Conservation (phyloP, 2,888 invertebrate genomes). For the Andrena marginata region DNA sequence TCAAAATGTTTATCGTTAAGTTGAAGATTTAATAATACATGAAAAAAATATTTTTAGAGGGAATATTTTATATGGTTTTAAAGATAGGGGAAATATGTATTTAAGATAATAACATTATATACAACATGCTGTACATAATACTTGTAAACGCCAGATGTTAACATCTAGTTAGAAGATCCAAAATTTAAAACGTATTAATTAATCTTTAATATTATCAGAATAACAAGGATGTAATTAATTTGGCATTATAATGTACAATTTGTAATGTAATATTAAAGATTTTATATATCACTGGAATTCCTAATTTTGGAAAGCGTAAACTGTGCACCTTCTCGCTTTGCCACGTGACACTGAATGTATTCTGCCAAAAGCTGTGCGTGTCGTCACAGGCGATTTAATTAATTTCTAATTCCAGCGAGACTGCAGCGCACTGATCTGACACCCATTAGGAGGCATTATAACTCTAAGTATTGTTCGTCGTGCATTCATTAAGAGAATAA, state of each 20-base stretch:
- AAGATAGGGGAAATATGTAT: background rate
- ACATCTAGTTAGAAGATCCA: background rate
- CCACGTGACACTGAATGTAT: constrained; percentile 61
- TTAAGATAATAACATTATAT: constrained; percentile 3
- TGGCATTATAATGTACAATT: background rate
- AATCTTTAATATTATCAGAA: background rate
- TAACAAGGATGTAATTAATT: background rate
- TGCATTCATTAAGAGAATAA: constrained; percentile 62
- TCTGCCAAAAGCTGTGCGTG: constrained; percentile 47
- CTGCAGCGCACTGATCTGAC: constrained; percentile 84
- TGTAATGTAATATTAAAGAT: constrained; percentile 20
- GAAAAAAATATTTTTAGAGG: too few species aligned
- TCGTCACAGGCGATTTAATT: constrained; percentile 75
- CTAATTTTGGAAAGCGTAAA: constrained; percentile 52
- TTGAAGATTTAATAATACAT: too few species aligned
- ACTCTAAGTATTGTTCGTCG: constrained; percentile 78
- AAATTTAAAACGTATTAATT: constrained; percentile 1
- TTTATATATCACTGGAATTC: background rate
- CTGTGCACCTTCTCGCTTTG: constrained; percentile 51
- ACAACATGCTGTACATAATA: constrained; percentile 13
- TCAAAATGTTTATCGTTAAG: too few species aligned
- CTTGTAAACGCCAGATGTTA: background rate
- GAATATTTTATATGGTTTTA: too few species aligned
- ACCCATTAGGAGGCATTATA: constrained; percentile 83
- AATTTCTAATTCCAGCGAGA: constrained; percentile 84